Conservation (phyloP, 2,113 vertebrate species). For the Gymnarchus niloticus region DNA sequence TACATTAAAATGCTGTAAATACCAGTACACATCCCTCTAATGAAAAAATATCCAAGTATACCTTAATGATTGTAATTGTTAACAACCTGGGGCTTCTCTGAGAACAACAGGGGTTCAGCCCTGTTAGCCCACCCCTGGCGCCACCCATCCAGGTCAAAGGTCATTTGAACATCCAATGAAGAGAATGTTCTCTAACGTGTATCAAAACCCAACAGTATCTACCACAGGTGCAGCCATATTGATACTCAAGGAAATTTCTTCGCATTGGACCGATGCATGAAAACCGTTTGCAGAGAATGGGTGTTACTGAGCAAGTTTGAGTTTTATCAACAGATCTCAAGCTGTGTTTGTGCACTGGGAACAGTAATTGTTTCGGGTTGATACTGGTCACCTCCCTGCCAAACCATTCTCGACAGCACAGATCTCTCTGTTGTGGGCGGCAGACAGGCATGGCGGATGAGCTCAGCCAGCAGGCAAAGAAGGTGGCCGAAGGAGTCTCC, state of each 20-base stretch:
- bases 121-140: no score
- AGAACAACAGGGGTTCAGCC: no score
- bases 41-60: no score
- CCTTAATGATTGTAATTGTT: no score
- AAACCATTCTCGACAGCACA: not conserved
- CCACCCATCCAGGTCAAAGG: constrained; percentile 4
- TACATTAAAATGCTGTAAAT: no score
- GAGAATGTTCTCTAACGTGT: not conserved
- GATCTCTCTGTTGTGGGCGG: not conserved
- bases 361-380: not conserved
- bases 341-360: not conserved
- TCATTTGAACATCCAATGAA: not conserved
- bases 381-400: no score
- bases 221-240: not conserved
- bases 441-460: constrained; percentile 39
- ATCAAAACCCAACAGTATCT: not conserved
- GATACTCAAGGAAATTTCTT: not conserved
- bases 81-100: no score
- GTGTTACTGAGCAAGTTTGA: no score
- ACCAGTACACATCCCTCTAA: no score
- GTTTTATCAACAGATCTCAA: not conserved
- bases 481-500: constrained; percentile 46
- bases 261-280: not conserved
- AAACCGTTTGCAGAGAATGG: not conserved
- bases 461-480: constrained; percentile 44